These are phyloP conservation scores for Lycaon pictus DNA, from an alignment of 2,113 vertebrate species.

Conservation along the genomic window DNA sequence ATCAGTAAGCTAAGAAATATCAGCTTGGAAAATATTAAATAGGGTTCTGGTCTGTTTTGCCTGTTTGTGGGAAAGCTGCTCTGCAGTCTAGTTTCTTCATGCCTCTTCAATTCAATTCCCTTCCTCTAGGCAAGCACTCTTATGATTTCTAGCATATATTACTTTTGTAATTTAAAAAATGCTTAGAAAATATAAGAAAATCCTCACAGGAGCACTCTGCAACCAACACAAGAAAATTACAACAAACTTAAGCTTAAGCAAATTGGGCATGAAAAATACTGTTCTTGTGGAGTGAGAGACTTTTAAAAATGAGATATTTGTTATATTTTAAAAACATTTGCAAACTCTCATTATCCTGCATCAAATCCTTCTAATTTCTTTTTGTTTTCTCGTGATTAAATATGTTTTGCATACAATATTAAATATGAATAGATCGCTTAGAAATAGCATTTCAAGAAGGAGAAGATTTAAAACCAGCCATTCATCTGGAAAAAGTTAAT, in stretches of 20 bases:
- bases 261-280: not conserved
- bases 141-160: not conserved
- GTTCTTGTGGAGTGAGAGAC: not conserved
- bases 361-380: not conserved
- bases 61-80: not conserved
- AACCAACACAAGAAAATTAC: not conserved
- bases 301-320: not conserved
- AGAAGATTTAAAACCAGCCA: not conserved
- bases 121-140: not conserved
- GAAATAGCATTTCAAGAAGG: not conserved
- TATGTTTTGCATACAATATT: not conserved
- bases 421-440: not conserved
- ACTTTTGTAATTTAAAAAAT: conserved; percentile 16
- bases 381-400: conserved; percentile 5
- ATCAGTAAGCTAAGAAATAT: not conserved
- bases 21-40: not conserved
- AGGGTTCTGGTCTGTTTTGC: not conserved
- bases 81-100: not conserved
- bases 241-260: not conserved
- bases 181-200: not conserved
- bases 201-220: not conserved
- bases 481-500: not conserved
- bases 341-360: not conserved
- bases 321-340: not conserved
- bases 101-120: not conserved